These are phyloP conservation scores for Diogma glabrata DNA, from an alignment of 2,888 invertebrate species.

Conservation along the genomic window DNA sequence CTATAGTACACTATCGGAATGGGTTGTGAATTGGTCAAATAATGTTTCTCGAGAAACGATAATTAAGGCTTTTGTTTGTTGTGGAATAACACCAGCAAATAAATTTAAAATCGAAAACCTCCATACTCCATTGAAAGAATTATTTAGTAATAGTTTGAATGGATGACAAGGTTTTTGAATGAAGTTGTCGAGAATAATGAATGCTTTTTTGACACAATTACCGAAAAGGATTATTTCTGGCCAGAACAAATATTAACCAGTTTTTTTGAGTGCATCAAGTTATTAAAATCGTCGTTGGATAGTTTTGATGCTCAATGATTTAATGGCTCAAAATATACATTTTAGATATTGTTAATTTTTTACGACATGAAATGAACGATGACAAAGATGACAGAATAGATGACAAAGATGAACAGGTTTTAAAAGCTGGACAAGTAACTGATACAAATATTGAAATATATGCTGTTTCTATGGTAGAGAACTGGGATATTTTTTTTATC, in stretches of 20 bases:
- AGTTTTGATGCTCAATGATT: not conserved
- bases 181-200: not conserved
- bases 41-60: not conserved
- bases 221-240: not conserved
- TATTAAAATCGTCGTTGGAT: not conserved
- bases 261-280: conserved; percentile 7
- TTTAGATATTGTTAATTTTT: not conserved
- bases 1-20: conserved; percentile 3
- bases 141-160: not conserved
- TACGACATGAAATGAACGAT: too few species aligned
- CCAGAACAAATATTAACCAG: not conserved
- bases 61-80: not conserved
- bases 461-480: conserved; percentile 1
- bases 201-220: not conserved
- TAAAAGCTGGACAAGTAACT: not conserved
- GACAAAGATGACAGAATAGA: not conserved
- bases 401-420: not conserved
- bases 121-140: conserved; percentile 6
- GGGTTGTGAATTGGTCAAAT: conserved; percentile 3
- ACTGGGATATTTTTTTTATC: not conserved
- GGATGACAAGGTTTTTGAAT: not conserved
- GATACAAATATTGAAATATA: not conserved
- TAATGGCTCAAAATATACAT: conserved; percentile 4
- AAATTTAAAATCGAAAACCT: conserved; percentile 7
- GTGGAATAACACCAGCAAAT: not conserved